A percentile compares a stretch with the other conserved stretches of the same genome.
phyloP scores from a whole-genome alignment of 1,140 invertebrate species.

The Reticulitermes speratus region DNA sequence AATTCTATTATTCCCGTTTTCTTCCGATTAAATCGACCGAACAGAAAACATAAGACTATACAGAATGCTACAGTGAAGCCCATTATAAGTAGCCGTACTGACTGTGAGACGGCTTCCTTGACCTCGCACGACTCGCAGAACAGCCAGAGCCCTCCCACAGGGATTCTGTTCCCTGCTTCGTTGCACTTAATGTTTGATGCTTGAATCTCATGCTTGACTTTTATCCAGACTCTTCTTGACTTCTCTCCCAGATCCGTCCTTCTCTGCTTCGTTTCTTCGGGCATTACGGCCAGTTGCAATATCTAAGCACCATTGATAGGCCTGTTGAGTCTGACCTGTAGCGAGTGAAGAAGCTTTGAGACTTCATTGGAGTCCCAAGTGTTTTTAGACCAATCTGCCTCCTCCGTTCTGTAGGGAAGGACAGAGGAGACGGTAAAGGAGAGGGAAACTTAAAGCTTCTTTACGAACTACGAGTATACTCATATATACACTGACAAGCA shows the following conservation, averaged over 20 bases:
- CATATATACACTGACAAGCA: neutral
- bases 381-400: neutral
- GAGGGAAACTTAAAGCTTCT: neutral
- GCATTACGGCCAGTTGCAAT: constrained; percentile 9
- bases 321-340: neutral
- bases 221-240: constrained; percentile 18
- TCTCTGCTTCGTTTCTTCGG: constrained; percentile 8
- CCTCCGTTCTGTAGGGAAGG: neutral
- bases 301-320: constrained; percentile 6
- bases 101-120: neutral
- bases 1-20: neutral
- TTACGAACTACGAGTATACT: neutral
- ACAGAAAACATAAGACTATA: neutral
- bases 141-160: neutral
- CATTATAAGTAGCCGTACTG: neutral
- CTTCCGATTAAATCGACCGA: neutral
- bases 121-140: neutral
- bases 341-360: neutral
- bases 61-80: neutral
- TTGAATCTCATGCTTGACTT: constrained; percentile 2
- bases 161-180: neutral
- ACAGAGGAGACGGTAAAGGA: neutral
- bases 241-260: neutral
- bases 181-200: constrained; percentile 16
- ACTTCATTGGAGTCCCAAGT: neutral